Conservation (phyloP, 2,797 vertebrate genomes). For the Sebastes iracundus region DNA sequence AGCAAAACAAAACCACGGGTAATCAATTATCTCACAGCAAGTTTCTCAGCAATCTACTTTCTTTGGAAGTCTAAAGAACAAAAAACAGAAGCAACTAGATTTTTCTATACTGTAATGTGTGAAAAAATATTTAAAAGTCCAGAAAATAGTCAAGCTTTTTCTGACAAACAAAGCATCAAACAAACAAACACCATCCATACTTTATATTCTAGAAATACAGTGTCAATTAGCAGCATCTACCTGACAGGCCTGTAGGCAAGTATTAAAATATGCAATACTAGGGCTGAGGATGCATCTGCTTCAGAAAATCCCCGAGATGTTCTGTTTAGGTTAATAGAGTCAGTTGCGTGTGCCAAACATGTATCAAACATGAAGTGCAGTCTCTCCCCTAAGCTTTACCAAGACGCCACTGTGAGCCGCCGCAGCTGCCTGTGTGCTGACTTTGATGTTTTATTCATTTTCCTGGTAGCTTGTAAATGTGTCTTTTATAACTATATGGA, state of each 20-base stretch:
- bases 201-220: not conserved
- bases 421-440: slow-evolving; percentile 20
- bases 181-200: not conserved
- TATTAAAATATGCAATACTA: slow-evolving; percentile 12
- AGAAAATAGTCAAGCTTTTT: not conserved
- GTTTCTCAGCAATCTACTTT: slow-evolving; percentile 43
- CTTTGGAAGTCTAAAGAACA: slow-evolving; percentile 22
- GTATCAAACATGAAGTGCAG: slow-evolving; percentile 64
- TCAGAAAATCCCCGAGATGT: slow-evolving; percentile 24
- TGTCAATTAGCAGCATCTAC: slow-evolving; percentile 17
- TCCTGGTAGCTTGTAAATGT: slow-evolving; percentile 54
- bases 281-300: slow-evolving; percentile 13
- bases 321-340: slow-evolving; percentile 36
- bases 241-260: not conserved
- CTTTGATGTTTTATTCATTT: slow-evolving; percentile 73
- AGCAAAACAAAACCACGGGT: slow-evolving; percentile 51
- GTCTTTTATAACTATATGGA: slow-evolving; percentile 37
- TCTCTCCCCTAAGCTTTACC: slow-evolving; percentile 25
- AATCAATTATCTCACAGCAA: slow-evolving; percentile 55
- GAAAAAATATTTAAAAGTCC: not conserved
- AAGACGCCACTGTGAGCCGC: slow-evolving; percentile 38
- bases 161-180: not conserved
- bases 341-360: slow-evolving; percentile 49
- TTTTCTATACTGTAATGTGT: not conserved
- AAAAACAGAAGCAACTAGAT: not conserved